Evolutionary conservation across 2,797 vertebrate genomes (phyloP), one percentile per base, ranked within the genome.

Genomic region (Notolabrus celidotus): DNA sequence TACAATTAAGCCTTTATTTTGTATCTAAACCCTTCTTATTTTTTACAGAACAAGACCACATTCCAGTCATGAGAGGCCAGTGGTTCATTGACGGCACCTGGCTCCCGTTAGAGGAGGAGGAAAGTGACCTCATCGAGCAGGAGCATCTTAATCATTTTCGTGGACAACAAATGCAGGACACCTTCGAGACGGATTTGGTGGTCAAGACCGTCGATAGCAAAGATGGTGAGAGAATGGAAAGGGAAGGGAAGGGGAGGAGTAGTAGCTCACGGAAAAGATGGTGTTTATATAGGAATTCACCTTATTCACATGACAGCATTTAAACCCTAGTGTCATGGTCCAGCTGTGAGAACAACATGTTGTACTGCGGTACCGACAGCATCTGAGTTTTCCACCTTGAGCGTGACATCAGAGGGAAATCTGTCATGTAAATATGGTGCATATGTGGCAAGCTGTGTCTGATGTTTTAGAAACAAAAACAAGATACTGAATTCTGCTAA

Each of bases 11-110:
- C 25, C 19, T 11, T 54, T 53, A 0, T 38, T 41, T 58, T 63
- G 1, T n/a, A 33, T 46, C n/a, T n/a, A n/a, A n/a, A n/a, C n/a
- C n/a, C n/a, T 10, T 57, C 0, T 71, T 52, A 39, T 50, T 8
- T 54, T 5, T 83, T 89, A 43, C 88, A 99, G 98, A 97, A 82
- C 92, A 96, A 1, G 97, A 99, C 84, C 94, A 95, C 80, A 98
- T 99, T 85, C 95, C 97, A 11, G 97, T 99, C 36, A 98, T 99
- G 97, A 95, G 98, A 83, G 98, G 97, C 1, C 97, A 98, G 87
- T 99, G 98, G 98, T 99, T 99, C 83, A 95, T 97, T 33, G 97
- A 98, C 22, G 98, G 97, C 17, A 97, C 96, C 0, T 99, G 98
- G 98, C 96, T 96, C 20, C 98, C 98, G 1, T 85, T 99, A 53